Conservation (phyloP, 2,888 invertebrate species). For the Belgica antarctica region DNA sequence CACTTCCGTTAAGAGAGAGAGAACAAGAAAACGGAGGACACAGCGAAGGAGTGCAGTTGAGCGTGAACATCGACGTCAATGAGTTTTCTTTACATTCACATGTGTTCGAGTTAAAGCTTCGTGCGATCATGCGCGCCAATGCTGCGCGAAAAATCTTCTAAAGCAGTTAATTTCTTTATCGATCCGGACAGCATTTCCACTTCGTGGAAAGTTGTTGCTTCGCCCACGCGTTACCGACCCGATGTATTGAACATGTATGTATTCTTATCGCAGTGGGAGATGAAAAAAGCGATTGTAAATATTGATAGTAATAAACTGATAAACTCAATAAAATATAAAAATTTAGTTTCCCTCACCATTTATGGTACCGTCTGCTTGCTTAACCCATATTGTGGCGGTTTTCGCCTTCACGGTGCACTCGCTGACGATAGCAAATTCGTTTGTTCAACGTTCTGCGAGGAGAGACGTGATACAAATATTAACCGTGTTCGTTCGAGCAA, state of each 20-base stretch:
- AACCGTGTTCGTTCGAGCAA: neutral
- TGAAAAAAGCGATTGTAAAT: neutral
- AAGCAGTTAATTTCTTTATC: neutral
- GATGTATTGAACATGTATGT: neutral
- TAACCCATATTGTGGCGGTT: no score
- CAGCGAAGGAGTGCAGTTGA: conserved; percentile 10
- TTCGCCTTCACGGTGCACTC: no score
- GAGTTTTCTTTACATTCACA: neutral
- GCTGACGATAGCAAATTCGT: neutral
- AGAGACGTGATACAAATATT: neutral
- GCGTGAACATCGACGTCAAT: conserved; percentile 20
- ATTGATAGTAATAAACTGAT: neutral
- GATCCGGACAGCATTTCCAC: neutral
- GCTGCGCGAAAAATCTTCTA: neutral
- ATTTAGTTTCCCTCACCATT: neutral
- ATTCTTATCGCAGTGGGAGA: neutral
- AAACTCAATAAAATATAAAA: neutral
- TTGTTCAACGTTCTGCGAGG: neutral
- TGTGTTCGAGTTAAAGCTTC: neutral
- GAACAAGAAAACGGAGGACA: no score
- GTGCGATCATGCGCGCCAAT: neutral
- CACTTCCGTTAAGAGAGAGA: neutral
- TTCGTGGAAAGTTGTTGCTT: conserved; percentile 15
- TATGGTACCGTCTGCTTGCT: no score
- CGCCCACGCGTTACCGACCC: conserved; percentile 6